phyloP scores from a whole-genome alignment of 2,888 invertebrate species.

The Piscicola geometra region DNA sequence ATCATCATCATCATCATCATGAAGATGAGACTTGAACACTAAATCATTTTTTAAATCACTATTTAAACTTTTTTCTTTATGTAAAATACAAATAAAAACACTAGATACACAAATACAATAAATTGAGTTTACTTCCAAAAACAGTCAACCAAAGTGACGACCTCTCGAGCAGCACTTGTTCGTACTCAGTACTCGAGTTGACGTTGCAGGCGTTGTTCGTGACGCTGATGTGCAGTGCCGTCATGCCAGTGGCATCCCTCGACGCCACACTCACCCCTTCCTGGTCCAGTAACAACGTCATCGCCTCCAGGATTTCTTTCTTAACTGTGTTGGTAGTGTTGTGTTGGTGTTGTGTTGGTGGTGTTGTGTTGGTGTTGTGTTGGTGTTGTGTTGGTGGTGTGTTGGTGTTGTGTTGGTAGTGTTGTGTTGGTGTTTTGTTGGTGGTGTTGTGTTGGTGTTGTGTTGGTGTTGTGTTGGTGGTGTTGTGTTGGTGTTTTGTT shows the following conservation, averaged over 20 bases:
- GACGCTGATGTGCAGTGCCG: constrained; percentile 58
- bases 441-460: not conserved
- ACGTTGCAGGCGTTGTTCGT: constrained; percentile 54
- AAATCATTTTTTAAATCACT: too few species aligned
- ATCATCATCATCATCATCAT: too few species aligned
- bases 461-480: not conserved
- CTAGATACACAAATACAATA: too few species aligned
- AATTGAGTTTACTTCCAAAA: too few species aligned
- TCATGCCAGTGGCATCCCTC: constrained; percentile 45
- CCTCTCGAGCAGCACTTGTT: constrained; percentile 56
- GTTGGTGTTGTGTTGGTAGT: not conserved
- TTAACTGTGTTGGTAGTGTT: constrained; percentile 15
- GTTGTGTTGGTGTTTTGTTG: not conserved
- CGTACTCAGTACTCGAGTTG: constrained; percentile 57
- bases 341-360: not conserved
- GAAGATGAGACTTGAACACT: too few species aligned
- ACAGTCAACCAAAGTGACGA: constrained; percentile 53
- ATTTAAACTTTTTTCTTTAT: too few species aligned
- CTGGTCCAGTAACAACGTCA: constrained; percentile 47
- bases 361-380: not conserved
- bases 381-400: too few species aligned
- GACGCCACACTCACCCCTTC: constrained; percentile 49
- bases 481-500: too few species aligned
- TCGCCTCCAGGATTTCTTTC: constrained; percentile 41
- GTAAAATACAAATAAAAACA: too few species aligned